phyloP scores from a whole-genome alignment of 2,888 invertebrate genomes.

The Leuctra nigra region DNA sequence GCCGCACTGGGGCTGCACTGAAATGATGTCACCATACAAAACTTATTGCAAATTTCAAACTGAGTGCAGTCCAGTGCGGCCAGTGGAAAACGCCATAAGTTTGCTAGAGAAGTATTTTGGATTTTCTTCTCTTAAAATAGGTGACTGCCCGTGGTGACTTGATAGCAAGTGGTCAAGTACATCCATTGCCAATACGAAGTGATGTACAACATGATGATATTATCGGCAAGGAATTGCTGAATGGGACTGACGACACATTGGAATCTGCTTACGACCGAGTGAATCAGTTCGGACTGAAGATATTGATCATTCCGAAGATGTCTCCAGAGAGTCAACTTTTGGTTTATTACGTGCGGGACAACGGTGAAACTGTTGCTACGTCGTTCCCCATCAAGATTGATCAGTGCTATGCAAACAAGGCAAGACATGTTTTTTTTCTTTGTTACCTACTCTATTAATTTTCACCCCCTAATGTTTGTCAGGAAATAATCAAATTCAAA shows the following conservation, averaged over 20 bases:
- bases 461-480: too few relatives aligned
- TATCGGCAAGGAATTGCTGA: not conserved
- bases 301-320: slow-evolving; percentile 46
- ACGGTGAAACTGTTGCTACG: slow-evolving; percentile 51
- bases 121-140: slow-evolving; percentile 32
- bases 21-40: too few relatives aligned
- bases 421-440: slow-evolving; percentile 35
- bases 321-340: slow-evolving; percentile 48
- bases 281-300: slow-evolving; percentile 23
- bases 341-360: slow-evolving; percentile 48
- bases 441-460: too few relatives aligned
- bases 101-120: too few relatives aligned
- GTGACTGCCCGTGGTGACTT: slow-evolving; percentile 38
- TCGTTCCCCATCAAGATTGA: slow-evolving; percentile 48
- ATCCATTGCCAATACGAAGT: not conserved
- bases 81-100: too few relatives aligned
- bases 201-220: not conserved
- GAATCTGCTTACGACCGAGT: not conserved
- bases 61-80: too few relatives aligned
- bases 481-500: too few relatives aligned
- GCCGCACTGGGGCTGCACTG: too few relatives aligned
- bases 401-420: slow-evolving; percentile 53
- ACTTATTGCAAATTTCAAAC: too few relatives aligned
- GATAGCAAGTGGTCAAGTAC: slow-evolving; percentile 38
- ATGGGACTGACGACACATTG: not conserved